Base-by-base conservation (phyloP, 2,113 vertebrate species). In the Aplodontia rufa region DNA sequence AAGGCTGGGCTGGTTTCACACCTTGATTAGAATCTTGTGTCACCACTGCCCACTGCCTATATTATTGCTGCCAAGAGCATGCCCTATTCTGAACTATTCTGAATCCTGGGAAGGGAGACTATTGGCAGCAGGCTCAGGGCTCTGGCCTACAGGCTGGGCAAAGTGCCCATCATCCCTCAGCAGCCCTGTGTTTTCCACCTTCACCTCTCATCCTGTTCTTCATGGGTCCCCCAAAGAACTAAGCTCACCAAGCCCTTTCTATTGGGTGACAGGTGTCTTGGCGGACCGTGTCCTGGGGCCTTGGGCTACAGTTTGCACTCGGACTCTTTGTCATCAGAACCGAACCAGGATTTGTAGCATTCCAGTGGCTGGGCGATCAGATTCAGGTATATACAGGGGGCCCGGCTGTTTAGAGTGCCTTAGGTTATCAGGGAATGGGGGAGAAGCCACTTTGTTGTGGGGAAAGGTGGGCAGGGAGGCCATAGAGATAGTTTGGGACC, bases 271-370 rank as follows among this genome's bases (percentile, higher is more conserved):
- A 99, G 99, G 98, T 99, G 49, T 97, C 98, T 94, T 99, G 99
- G 99, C 98, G 98, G 93, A 96, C 99, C 0, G 98, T 99, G 74
- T 98, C 98, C 94, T 99, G 99, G 99, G 99, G 99, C 26, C 98
- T 99, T 5, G 99, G 98, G 19, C 68, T 99, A 62, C 98, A 99
- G 96, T 99, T 99, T 98, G 97, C 97, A 13, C 97, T 99, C 0
- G 99, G 99, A 30, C 93, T 99, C 90, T 98, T 99, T 9, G 97
- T 99, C 68, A 99, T 99, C 97, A 99, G 99, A 95, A 99, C 99
- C 0, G 82, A 99, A 3, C 99, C 99, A 0, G 99, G 99, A n/a
- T 96, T 98, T 40, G 42, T 98, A 16, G 99, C 99, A 0, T 99
- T 99, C 86, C 58, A 98, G 37, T 99, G 99, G 99, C 98, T 99